Evolutionary conservation across 2,113 vertebrate species (phyloP).

Genomic region (Onychorhynchus coronatus): DNA sequence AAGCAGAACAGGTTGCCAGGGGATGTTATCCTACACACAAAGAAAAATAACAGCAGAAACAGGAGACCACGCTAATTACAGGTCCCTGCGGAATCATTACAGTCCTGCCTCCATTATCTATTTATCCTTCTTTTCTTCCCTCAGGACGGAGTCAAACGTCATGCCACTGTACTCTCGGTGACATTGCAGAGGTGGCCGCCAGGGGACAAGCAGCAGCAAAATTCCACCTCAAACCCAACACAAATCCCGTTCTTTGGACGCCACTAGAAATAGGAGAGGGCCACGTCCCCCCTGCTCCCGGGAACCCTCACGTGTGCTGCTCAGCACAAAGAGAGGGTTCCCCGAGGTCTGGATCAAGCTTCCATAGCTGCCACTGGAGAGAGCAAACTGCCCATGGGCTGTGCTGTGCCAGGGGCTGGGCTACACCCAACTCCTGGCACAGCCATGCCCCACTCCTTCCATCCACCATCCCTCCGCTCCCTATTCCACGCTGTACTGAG

Average conservation of each 20-base stretch:
- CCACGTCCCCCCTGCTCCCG: neutral
- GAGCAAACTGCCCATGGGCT: neutral
- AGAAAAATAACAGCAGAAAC: neutral
- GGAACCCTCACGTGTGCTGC: neutral
- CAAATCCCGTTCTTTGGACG: neutral
- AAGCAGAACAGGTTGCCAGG: neutral
- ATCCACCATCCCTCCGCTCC: neutral
- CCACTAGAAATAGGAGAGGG: neutral
- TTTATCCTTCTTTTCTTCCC: neutral
- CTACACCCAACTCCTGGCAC: conserved; percentile 20
- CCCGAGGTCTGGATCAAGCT: conserved; percentile 23
- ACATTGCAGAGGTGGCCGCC: neutral
- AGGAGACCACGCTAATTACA: neutral
- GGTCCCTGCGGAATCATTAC: neutral
- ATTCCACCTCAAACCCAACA: neutral
- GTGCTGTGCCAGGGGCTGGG: neutral
- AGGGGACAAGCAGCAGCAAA: neutral
- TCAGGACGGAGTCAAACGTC: neutral
- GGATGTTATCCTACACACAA: neutral
- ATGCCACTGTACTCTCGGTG: neutral
- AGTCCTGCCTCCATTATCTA: neutral
- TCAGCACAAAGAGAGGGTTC: neutral
- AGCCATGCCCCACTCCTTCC: neutral
- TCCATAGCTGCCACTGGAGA: neutral
- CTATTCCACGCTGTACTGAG: rapidly evolving